Conservation (phyloP, 2,888 invertebrate species). For the Meiosimyza platycephala region DNA sequence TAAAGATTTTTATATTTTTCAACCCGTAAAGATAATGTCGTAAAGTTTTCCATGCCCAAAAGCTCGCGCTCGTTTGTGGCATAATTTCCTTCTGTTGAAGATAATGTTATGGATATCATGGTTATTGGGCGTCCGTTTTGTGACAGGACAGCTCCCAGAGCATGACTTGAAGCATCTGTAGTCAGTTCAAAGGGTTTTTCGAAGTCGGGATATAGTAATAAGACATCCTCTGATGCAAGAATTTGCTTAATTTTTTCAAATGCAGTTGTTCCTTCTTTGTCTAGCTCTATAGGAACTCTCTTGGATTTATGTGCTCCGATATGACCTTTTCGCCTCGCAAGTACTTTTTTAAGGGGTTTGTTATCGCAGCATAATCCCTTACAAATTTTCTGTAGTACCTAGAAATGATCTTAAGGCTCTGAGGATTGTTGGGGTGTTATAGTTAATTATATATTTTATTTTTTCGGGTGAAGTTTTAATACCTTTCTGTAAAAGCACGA, state of each 20-base stretch:
- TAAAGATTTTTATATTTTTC: slow-evolving; percentile 42
- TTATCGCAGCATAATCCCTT: slow-evolving; percentile 39
- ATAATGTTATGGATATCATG: slow-evolving; percentile 36
- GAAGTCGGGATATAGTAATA: slow-evolving; percentile 33
- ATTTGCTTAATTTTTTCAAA: slow-evolving; percentile 36
- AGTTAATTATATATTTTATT: slow-evolving; percentile 36
- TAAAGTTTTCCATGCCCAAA: slow-evolving; percentile 52
- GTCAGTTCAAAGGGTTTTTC: slow-evolving; percentile 36
- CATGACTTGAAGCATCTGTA: slow-evolving; percentile 35
- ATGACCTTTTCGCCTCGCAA: slow-evolving; percentile 35
- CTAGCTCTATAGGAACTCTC: slow-evolving; percentile 33
- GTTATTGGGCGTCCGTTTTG: slow-evolving; percentile 41
- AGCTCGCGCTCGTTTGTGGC: slow-evolving; percentile 40
- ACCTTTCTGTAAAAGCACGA: slow-evolving; percentile 33
- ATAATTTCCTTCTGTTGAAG: slow-evolving; percentile 38
- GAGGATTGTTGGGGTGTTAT: slow-evolving; percentile 32
- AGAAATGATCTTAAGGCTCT: slow-evolving; percentile 32
- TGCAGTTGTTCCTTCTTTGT: slow-evolving; percentile 36
- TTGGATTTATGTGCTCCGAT: slow-evolving; percentile 36
- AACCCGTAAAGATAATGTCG: slow-evolving; percentile 59
- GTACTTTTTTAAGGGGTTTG: slow-evolving; percentile 38
- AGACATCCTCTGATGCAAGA: slow-evolving; percentile 37
- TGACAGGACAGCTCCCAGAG: neutral
- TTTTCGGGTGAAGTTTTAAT: slow-evolving; percentile 38
- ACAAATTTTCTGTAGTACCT: slow-evolving; percentile 39